A percentile compares a stretch with the other conserved stretches of the same genome.
Conservation (phyloP, 2,797 vertebrate genomes). For the Potorous gilbertii region DNA sequence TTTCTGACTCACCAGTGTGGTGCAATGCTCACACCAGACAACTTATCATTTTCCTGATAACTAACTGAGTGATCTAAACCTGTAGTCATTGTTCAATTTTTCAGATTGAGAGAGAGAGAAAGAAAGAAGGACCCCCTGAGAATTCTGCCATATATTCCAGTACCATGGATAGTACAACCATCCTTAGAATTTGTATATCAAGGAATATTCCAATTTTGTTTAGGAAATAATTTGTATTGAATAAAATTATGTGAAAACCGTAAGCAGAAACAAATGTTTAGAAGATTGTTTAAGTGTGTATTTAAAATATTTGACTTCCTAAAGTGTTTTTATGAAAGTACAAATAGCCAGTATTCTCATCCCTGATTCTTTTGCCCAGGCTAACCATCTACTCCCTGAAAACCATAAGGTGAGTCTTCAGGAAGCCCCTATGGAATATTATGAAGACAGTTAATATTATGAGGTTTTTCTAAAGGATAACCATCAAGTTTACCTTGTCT, state of each 20-base stretch:
- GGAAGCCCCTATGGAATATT: not conserved
- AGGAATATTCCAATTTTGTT: not conserved
- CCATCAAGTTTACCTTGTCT: slow-evolving; percentile 89
- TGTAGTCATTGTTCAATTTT: not conserved
- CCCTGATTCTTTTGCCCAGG: not conserved
- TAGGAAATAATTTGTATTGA: not conserved
- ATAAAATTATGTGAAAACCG: not conserved
- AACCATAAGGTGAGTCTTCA: not conserved
- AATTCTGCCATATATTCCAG: not conserved
- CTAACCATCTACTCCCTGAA: not conserved
- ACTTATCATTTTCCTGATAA: not conserved
- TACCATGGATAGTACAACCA: not conserved
- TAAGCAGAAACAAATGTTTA: not conserved
- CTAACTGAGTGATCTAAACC: not conserved
- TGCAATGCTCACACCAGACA: not conserved
- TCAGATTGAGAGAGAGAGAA: too few relatives aligned
- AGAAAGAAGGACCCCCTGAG: not conserved
- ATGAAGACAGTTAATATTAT: not conserved
- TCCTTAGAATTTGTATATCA: not conserved
- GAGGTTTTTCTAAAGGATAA: not conserved
- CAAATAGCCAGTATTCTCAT: not conserved
- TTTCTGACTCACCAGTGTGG: not conserved
- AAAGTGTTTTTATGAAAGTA: not conserved
- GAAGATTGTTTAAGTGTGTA: not conserved
- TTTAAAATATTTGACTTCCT: not conserved